Base-by-base conservation (phyloP, 1,140 invertebrate genomes). In the Brachionus rotundiformis region DNA sequence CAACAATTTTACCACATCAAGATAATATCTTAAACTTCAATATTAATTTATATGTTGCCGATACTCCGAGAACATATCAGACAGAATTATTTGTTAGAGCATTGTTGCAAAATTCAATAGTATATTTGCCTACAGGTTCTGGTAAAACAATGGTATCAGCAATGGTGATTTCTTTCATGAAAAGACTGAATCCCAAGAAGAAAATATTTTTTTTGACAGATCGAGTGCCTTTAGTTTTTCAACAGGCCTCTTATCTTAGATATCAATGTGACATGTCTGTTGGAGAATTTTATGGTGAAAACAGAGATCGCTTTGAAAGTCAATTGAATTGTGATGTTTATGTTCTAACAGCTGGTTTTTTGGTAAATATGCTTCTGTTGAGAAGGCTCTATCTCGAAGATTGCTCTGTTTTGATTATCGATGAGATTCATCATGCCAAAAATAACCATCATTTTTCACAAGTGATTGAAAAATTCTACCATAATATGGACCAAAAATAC, bases 71-170 rank as follows among this genome's bases (percentile, higher is more conserved):
- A 39, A 77, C 19, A 25, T 87, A 86, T 63, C 86, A 87, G 65
- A 49, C 84, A 33, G 86, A 87, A 39, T 82, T 87, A 8, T 85
- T 84, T 65, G 47, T 49, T 11, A 86, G 85, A 81, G 82, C 85
- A 0, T 83, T 85, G 83, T 77, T 76, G 3, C 71, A 63, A 16
- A 85, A 87, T 81, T 83, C 82, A 23, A 83, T 87, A 7, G 82
- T 84, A 65, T 87, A 86, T 77, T 83, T 87, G 39, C 86, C 86
- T 47, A 87, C 86, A 83, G 86, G 86, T 25, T 87, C 86, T 71
- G 86, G 86, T 6, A 87, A 87, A 79, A 87, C 86, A 5, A 73
- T 86, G 29, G 84, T 86, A 5, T 77, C 84, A 8, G 85, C 85
- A 41, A 84, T 87, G 84, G 83, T 84, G 5, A 85, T 87, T 7